These are phyloP conservation scores for Pachypeltis micranthus DNA, from an alignment of 1,140 invertebrate genomes.

Conservation along the genomic window DNA sequence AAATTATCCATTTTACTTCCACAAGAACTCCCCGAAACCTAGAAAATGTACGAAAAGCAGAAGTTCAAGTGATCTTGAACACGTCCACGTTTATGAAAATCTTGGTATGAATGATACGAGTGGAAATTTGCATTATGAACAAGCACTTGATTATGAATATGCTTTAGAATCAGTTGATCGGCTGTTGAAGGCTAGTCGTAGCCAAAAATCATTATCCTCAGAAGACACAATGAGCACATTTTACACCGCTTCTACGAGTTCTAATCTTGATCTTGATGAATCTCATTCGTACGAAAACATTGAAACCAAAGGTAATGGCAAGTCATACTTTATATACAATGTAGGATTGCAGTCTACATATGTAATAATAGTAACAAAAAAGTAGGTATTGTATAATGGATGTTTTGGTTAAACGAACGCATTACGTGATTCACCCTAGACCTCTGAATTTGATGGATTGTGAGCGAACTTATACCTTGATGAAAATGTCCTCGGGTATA, in stretches of 20 bases:
- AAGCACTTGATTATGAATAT: slow-evolving; percentile 14
- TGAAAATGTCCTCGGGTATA: neutral
- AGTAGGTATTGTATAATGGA: neutral
- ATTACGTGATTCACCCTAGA: neutral
- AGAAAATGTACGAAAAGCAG: neutral
- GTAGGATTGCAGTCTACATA: neutral
- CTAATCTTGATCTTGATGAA: neutral
- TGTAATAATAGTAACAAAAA: neutral
- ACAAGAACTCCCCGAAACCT: neutral
- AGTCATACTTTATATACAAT: neutral
- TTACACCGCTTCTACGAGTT: slow-evolving; percentile 6
- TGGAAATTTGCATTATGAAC: slow-evolving; percentile 3
- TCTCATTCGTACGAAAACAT: neutral
- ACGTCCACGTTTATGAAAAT: slow-evolving; percentile 12
- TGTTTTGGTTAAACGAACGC: neutral
- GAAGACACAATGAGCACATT: slow-evolving; percentile 9
- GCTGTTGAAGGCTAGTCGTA: slow-evolving; percentile 2
- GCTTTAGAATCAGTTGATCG: slow-evolving; percentile 11
- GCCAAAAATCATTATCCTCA: slow-evolving; percentile 7
- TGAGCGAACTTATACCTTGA: neutral
- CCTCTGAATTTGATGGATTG: neutral
- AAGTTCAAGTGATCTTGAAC: neutral
- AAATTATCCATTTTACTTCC: too few relatives aligned
- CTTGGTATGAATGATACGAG: slow-evolving; percentile 13
- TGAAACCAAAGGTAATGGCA: neutral